phyloP scores from a whole-genome alignment of 2,888 invertebrate genomes.

The Ophraella communa region DNA sequence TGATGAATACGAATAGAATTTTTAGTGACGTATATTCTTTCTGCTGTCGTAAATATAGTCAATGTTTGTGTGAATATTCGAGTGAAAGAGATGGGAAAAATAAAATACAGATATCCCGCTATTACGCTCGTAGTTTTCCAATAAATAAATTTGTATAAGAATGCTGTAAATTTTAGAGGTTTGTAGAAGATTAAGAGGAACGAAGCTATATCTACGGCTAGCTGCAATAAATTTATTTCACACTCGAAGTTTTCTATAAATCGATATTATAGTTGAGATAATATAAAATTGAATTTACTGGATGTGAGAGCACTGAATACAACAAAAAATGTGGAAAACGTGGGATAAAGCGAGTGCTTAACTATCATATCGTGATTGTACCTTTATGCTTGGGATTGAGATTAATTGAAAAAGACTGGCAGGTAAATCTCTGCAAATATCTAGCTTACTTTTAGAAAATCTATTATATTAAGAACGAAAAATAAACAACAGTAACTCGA shows the following conservation, averaged over 20 bases:
- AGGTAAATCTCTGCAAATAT: no score
- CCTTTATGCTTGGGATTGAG: no score
- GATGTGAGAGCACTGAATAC: no score
- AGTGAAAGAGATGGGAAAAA: neutral
- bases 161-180: neutral
- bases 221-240: neutral
- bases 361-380: no score
- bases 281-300: neutral
- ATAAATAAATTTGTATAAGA: neutral
- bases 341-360: no score
- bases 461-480: no score
- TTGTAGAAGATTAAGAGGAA: neutral
- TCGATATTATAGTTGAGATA: neutral
- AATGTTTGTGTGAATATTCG: neutral
- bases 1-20: no score
- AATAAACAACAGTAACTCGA: no score
- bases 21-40: neutral
- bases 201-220: neutral
- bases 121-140: neutral
- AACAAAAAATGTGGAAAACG: no score
- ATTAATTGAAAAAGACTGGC: no score
- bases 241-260: neutral
- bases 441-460: no score
- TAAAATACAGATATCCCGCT: neutral
- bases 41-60: neutral